These are phyloP conservation scores for Tethea ocularis DNA, from an alignment of 2,888 invertebrate genomes.

Conservation along the genomic window DNA sequence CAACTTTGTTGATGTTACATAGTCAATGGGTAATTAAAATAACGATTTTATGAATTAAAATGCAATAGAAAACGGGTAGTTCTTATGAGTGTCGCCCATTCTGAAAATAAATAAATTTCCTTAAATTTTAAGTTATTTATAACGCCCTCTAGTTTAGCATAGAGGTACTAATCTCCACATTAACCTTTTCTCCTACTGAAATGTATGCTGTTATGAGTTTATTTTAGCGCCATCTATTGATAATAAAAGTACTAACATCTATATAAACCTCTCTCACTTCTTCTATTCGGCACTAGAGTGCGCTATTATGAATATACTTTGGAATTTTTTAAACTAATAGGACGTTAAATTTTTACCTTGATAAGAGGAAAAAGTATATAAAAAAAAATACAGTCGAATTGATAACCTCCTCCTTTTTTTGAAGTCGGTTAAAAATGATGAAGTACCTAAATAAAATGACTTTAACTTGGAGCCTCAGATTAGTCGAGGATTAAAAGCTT, in stretches of 20 bases:
- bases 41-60: slow-evolving; percentile 48
- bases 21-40: not conserved
- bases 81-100: slow-evolving; percentile 72
- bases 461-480: no score
- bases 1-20: no score
- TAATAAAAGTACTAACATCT: not conserved
- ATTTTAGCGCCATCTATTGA: not conserved
- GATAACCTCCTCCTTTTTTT: no score
- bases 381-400: no score
- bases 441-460: no score
- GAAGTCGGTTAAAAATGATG: no score
- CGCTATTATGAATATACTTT: not conserved
- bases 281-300: not conserved
- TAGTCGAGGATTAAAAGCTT: not conserved
- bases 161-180: not conserved
- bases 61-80: slow-evolving; percentile 76
- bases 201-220: not conserved
- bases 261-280: not conserved
- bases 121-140: not conserved
- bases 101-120: slow-evolving; percentile 57
- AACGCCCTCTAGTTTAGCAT: not conserved
- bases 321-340: not conserved
- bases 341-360: no score
- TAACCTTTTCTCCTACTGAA: no score
- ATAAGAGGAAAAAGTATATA: no score